phyloP scores from a whole-genome alignment of 2,797 vertebrate genomes.

The Gobionotothen gibberifrons region DNA sequence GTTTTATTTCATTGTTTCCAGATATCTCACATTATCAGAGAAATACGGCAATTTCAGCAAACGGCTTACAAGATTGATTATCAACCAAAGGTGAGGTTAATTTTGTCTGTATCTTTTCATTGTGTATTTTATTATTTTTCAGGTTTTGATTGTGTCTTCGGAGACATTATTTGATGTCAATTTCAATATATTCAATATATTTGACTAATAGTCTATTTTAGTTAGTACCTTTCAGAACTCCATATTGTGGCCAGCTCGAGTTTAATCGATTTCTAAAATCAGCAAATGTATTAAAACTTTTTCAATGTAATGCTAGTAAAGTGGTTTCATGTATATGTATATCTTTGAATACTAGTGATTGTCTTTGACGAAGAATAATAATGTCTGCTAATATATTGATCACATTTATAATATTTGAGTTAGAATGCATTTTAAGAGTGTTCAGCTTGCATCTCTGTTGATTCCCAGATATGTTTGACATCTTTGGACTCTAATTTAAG shows the following conservation, averaged over 20 bases:
- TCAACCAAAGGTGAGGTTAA: constrained; percentile 89
- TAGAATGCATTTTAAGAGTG: background rate
- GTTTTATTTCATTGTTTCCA: constrained; percentile 57
- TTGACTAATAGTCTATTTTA: background rate
- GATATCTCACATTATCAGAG: constrained; percentile 98
- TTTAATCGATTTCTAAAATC: background rate
- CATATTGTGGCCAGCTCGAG: background rate
- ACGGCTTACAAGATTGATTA: constrained; percentile 97
- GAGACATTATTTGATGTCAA: background rate
- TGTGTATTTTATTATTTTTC: background rate
- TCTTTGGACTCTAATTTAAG: background rate
- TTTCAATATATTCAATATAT: background rate
- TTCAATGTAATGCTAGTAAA: background rate
- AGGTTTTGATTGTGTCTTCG: background rate
- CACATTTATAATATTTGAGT: background rate
- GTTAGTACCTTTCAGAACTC: background rate
- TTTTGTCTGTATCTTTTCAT: background rate
- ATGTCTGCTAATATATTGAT: background rate
- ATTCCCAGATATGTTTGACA: background rate
- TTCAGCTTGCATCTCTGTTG: background rate
- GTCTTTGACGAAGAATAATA: background rate
- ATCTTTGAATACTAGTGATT: background rate
- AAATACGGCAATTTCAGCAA: constrained; percentile 98
- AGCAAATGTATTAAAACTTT: fast-evolving
- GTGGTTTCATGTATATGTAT: background rate